Conservation (phyloP, 2,113 vertebrate species). For the Actenoides lindsayi region DNA sequence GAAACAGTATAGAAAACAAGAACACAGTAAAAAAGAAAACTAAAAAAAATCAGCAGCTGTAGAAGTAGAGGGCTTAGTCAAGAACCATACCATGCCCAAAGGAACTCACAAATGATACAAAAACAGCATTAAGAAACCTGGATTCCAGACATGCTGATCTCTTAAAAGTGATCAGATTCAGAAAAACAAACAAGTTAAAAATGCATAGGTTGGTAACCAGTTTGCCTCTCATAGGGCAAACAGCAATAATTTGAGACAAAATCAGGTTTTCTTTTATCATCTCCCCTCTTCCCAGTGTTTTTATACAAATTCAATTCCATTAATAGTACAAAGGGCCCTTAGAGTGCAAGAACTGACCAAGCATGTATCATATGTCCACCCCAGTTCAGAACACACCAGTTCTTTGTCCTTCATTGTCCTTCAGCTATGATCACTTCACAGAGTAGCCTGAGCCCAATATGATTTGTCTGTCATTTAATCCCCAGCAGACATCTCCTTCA, state of each 20-base stretch:
- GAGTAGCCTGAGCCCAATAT: background rate
- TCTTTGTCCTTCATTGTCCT: background rate
- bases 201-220: background rate
- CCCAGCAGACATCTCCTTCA: background rate
- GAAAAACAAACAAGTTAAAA: background rate
- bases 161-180: background rate
- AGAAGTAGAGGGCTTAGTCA: background rate
- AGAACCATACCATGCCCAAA: background rate
- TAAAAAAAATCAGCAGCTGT: background rate
- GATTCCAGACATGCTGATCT: background rate
- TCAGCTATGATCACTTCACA: background rate
- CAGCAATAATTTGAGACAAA: background rate
- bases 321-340: background rate
- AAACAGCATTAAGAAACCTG: background rate
- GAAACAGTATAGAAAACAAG: background rate
- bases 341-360: background rate
- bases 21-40: background rate
- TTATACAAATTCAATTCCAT: background rate
- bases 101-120: background rate
- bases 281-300: background rate
- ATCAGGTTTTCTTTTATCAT: background rate
- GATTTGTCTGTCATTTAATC: background rate
- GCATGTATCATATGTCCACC: accelerated
- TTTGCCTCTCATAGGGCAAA: background rate
- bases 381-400: background rate